phyloP scores from a whole-genome alignment of 2,113 vertebrate species.

The Barnardius zonarius region DNA sequence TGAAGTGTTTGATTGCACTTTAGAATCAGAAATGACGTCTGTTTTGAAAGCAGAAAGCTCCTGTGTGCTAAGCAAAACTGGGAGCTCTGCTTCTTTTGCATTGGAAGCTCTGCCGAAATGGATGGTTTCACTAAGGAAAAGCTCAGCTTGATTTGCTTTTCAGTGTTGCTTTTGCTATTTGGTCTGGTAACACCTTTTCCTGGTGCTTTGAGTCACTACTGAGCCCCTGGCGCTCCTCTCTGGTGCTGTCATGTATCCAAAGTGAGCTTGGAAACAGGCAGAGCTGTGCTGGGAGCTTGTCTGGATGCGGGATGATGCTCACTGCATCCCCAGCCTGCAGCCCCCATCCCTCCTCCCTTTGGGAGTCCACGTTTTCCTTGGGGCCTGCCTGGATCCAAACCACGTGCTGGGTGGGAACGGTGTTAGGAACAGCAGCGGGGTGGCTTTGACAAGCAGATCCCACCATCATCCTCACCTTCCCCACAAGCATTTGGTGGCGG shows the following conservation, averaged over 20 bases:
- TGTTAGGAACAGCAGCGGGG: background rate
- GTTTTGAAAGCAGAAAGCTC: background rate
- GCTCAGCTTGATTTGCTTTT: background rate
- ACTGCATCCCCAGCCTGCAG: rapidly evolving
- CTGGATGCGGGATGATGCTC: background rate
- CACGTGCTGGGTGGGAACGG: rapidly evolving
- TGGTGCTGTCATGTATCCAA: rapidly evolving
- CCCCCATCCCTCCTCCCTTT: background rate
- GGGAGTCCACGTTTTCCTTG: rapidly evolving
- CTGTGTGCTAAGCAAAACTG: background rate
- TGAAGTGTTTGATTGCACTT: background rate
- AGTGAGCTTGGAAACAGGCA: background rate
- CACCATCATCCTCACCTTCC: background rate
- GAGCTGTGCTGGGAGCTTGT: background rate
- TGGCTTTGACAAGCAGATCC: slow-evolving; percentile 35
- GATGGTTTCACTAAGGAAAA: background rate
- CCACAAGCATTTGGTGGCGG: background rate
- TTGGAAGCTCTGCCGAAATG: background rate
- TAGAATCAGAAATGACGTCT: background rate
- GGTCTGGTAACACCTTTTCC: background rate
- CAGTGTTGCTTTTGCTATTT: background rate
- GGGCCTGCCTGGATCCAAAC: background rate
- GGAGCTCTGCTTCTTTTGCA: background rate
- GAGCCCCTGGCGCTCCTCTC: background rate
- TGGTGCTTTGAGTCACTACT: background rate